These are phyloP conservation scores for Labia minor DNA, from an alignment of 2,888 invertebrate genomes.

Conservation along the genomic window DNA sequence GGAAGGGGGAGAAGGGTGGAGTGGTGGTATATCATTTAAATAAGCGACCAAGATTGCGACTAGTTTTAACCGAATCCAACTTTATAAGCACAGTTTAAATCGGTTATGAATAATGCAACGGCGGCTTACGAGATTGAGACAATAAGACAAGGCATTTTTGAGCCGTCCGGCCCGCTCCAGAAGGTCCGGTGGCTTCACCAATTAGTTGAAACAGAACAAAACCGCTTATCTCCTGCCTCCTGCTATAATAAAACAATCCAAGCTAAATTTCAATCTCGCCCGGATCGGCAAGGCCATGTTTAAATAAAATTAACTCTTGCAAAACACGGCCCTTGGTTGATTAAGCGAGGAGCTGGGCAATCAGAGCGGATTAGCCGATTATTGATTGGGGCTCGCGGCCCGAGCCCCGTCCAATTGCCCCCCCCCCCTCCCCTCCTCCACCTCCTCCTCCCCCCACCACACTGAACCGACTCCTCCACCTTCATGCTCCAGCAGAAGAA, in stretches of 20 bases:
- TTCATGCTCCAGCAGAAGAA: not conserved
- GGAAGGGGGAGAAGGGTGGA: no score
- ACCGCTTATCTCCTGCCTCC: not conserved
- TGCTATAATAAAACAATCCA: not conserved
- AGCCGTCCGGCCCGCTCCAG: not conserved
- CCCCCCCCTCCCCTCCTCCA: not conserved
- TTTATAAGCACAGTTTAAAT: constrained; percentile 13
- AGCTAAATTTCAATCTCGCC: constrained; percentile 13
- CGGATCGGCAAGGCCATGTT: not conserved
- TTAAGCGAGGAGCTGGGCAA: constrained; percentile 13
- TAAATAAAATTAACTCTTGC: constrained; percentile 13
- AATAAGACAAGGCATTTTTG: constrained; percentile 7
- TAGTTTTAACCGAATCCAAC: constrained; percentile 3
- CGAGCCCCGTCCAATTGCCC: not conserved
- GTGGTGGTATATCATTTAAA: not conserved
- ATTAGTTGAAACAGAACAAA: not conserved
- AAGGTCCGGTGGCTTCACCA: not conserved
- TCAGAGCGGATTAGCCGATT: constrained; percentile 5
- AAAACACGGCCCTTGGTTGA: not conserved
- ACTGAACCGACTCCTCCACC: not conserved
- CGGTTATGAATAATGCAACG: constrained; percentile 13
- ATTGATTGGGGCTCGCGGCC: not conserved
- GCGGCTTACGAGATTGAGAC: not conserved
- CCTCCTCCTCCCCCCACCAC: not conserved
- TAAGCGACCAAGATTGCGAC: constrained; percentile 4